These are phyloP conservation scores for Cyanocitta stelleri DNA, from an alignment of 2,113 vertebrate species.

Conservation along the genomic window DNA sequence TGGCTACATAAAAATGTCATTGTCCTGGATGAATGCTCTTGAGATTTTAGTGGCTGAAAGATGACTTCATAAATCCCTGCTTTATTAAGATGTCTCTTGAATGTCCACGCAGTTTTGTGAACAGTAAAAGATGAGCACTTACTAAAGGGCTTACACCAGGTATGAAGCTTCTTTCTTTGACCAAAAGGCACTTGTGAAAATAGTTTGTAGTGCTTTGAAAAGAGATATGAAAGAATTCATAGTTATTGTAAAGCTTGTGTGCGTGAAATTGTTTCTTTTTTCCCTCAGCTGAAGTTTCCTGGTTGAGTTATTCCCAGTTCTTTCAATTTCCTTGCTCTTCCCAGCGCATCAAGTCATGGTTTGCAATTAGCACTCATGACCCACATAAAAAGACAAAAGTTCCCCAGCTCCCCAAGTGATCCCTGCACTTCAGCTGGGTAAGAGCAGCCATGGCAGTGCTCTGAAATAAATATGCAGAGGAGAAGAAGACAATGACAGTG, in stretches of 20 bases:
- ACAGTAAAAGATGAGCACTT: background rate
- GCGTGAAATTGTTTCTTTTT: background rate
- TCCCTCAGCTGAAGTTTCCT: background rate
- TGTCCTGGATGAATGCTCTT: background rate
- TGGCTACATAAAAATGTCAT: background rate
- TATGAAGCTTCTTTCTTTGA: background rate
- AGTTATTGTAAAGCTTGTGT: background rate
- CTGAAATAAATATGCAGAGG: background rate
- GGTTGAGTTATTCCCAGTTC: background rate
- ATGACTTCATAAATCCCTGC: background rate
- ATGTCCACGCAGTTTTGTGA: background rate
- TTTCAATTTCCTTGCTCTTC: background rate
- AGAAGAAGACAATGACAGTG: background rate
- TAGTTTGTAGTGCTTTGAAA: background rate
- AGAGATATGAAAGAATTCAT: background rate
- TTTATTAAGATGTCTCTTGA: background rate
- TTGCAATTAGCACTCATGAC: background rate
- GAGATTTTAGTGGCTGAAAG: background rate
- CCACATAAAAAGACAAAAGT: background rate
- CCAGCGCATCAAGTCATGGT: background rate
- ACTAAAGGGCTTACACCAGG: background rate
- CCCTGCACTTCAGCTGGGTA: background rate
- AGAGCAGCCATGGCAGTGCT: background rate
- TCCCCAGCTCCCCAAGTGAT: background rate
- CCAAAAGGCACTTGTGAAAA: background rate